These are phyloP conservation scores for Aplochiton taeniatus DNA, from an alignment of 2,797 vertebrate genomes.

Conservation along the genomic window DNA sequence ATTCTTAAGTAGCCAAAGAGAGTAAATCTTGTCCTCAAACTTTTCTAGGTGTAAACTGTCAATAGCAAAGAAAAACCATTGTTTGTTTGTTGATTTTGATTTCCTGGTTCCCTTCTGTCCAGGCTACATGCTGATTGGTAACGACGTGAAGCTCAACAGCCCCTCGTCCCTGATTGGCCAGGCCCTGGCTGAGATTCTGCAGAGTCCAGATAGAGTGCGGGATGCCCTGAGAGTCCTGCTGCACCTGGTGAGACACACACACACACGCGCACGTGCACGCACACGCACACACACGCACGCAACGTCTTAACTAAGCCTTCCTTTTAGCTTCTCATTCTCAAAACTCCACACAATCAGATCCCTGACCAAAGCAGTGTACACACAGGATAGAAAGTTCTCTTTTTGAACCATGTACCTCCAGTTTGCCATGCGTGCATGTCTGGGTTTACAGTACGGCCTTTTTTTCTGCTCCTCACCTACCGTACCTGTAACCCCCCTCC, in stretches of 20 bases:
- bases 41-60: no score
- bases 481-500: background rate
- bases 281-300: constrained; percentile 6
- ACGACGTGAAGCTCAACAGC: constrained; percentile 95
- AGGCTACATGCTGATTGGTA: constrained; percentile 97
- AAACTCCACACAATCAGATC: no score
- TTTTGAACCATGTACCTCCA: no score
- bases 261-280: background rate
- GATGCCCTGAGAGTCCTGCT: constrained; percentile 94
- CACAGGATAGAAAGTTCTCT: no score
- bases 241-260: constrained; percentile 82
- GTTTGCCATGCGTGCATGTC: no score
- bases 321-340: no score
- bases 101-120: constrained; percentile 18
- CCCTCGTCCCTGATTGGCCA: constrained; percentile 95
- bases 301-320: background rate
- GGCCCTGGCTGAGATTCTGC: constrained; percentile 95
- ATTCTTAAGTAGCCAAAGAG: no score
- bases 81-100: background rate
- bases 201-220: constrained; percentile 90
- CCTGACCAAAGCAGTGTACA: no score
- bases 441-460: no score
- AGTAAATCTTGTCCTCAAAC: no score
- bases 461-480: no score
- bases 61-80: background rate